Evolutionary conservation across 2,888 invertebrate species (phyloP).

Genomic region (Phengaris arion): DNA sequence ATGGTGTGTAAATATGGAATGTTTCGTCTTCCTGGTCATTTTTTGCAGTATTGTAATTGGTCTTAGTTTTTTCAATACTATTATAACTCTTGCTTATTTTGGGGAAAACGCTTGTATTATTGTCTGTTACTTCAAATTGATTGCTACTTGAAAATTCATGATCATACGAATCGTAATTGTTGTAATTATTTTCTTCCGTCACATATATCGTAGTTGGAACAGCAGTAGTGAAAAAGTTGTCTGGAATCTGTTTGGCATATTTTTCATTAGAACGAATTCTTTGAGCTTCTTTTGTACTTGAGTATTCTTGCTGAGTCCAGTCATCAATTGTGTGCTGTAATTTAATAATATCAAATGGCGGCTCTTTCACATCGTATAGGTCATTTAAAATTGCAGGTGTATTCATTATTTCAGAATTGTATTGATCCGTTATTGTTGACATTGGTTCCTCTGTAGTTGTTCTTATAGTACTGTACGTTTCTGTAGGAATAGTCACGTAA

Average conservation of each 20-base stretch:
- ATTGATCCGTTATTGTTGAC: conserved; percentile 61
- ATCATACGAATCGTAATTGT: conserved; percentile 63
- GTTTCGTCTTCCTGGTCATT: conserved; percentile 54
- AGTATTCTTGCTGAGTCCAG: conserved; percentile 89
- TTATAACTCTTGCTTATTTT: conserved; percentile 60
- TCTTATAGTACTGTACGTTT: conserved; percentile 50
- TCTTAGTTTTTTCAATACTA: conserved; percentile 57
- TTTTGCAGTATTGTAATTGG: conserved; percentile 49
- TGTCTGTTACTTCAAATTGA: conserved; percentile 62
- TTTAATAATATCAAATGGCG: conserved; percentile 84
- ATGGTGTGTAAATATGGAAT: conserved; percentile 66
- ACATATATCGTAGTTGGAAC: conserved; percentile 61
- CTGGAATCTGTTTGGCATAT: conserved; percentile 87
- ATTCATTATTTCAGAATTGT: conserved; percentile 74
- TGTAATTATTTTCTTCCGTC: conserved; percentile 56
- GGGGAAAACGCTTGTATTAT: conserved; percentile 47
- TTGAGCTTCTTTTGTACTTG: conserved; percentile 71
- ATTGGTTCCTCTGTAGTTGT: conserved; percentile 55
- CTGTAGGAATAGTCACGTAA: conserved; percentile 46
- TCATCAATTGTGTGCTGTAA: conserved; percentile 91
- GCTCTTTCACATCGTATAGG: conserved; percentile 71
- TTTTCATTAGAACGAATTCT: conserved; percentile 77
- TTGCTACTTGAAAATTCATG: conserved; percentile 73
- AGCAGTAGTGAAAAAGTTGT: conserved; percentile 85
- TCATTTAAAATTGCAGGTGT: conserved; percentile 58